Conservation (phyloP, 2,888 invertebrate genomes). For the Dorcus hopei region DNA sequence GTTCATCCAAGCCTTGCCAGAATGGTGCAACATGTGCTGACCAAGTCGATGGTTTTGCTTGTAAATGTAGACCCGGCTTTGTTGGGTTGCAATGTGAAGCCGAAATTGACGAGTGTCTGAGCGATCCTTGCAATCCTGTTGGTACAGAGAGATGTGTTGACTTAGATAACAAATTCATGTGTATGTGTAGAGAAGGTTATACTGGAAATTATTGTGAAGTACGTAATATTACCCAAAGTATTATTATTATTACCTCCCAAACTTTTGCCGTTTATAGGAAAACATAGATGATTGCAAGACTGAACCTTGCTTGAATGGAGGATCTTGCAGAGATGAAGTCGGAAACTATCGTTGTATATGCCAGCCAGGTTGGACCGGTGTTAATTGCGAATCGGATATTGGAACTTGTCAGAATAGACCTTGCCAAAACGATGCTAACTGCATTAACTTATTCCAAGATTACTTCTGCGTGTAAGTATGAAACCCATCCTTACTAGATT, state of each 20-base stretch:
- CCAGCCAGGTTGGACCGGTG: constrained; percentile 82
- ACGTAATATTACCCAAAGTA: background rate
- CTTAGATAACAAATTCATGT: constrained; percentile 80
- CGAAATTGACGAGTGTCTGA: constrained; percentile 87
- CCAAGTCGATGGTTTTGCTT: constrained; percentile 84
- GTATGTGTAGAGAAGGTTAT: constrained; percentile 87
- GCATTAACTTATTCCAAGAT: constrained; percentile 89
- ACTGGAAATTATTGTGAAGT: constrained; percentile 76
- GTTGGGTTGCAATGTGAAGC: constrained; percentile 92
- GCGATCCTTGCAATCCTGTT: constrained; percentile 84
- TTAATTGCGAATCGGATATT: constrained; percentile 81
- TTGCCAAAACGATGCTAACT: constrained; percentile 89
- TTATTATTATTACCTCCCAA: background rate
- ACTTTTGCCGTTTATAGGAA: constrained; percentile 37
- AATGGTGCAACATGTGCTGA: constrained; percentile 88
- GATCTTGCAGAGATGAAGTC: constrained; percentile 81
- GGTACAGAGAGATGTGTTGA: constrained; percentile 91
- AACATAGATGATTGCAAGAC: constrained; percentile 86
- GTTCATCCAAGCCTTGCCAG: constrained; percentile 84
- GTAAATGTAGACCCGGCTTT: constrained; percentile 90
- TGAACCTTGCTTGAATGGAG: constrained; percentile 85
- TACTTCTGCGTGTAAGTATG: constrained; percentile 81
- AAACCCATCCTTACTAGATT: background rate
- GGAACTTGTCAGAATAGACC: constrained; percentile 83
- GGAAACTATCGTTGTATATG: constrained; percentile 81